These are phyloP conservation scores for Volucella inanis DNA, from an alignment of 2,888 invertebrate species.

Conservation along the genomic window DNA sequence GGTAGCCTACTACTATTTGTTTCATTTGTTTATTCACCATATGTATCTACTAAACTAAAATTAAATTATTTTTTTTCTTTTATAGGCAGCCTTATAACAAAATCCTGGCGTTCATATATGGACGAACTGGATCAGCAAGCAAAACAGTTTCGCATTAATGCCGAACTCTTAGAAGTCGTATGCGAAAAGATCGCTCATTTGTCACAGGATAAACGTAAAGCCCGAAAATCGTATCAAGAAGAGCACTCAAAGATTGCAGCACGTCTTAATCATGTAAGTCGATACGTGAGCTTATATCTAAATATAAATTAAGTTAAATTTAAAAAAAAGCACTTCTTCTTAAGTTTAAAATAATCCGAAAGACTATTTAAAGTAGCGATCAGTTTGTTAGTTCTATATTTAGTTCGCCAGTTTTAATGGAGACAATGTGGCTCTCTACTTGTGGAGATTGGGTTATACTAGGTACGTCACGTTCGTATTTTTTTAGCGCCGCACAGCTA, in stretches of 20 bases:
- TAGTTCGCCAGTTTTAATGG: conserved; percentile 25
- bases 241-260: conserved; percentile 93
- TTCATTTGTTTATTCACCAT: too few relatives aligned
- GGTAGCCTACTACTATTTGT: too few relatives aligned
- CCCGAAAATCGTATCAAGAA: conserved; percentile 94
- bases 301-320: conserved; percentile 1
- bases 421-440: conserved; percentile 53
- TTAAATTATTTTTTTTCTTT: conserved; percentile 8
- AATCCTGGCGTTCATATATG: conserved; percentile 93
- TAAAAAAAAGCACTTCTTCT: conserved; percentile 5
- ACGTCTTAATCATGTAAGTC: conserved; percentile 90
- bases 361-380: conserved; percentile 32
- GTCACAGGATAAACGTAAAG: conserved; percentile 93
- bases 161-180: conserved; percentile 92
- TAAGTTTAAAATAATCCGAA: conserved; percentile 37
- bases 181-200: conserved; percentile 92
- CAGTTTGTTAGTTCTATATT: conserved; percentile 43
- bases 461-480: background rate
- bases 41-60: background rate
- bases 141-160: conserved; percentile 91
- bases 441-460: conserved; percentile 35
- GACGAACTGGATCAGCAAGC: conserved; percentile 95
- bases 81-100: conserved; percentile 86
- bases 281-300: background rate
- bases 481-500: conserved; percentile 3